Evolutionary conservation across 2,888 invertebrate species (phyloP).

Genomic region (Nebria salina): DNA sequence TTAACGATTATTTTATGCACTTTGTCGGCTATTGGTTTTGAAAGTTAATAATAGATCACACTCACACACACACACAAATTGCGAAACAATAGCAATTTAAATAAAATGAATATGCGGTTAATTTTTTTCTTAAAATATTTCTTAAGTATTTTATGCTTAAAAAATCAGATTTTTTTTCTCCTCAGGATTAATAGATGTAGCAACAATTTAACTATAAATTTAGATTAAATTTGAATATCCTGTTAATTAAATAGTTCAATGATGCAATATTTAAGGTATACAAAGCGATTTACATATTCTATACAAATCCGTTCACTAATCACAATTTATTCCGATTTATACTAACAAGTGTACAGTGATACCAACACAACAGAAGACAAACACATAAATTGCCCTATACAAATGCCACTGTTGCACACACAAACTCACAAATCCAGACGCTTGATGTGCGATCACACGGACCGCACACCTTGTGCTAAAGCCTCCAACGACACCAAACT

Average conservation of each 20-base stretch:
- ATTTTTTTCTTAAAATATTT: too few relatives aligned
- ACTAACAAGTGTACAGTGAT: constrained; percentile 1
- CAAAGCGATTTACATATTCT: background rate
- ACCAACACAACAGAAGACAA: background rate
- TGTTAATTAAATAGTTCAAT: background rate
- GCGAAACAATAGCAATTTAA: background rate
- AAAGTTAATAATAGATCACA: background rate
- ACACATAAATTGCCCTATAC: background rate
- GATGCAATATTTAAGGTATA: background rate
- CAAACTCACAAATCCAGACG: background rate
- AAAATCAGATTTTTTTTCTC: too few relatives aligned
- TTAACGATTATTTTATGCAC: constrained; percentile 1
- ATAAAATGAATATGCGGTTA: too few relatives aligned
- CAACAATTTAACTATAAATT: background rate
- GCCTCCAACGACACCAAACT: background rate
- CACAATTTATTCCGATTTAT: background rate
- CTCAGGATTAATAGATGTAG: too few relatives aligned
- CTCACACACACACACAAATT: background rate
- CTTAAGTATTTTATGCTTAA: too few relatives aligned
- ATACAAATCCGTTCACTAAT: background rate
- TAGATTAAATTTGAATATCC: background rate
- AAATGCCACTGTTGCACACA: background rate
- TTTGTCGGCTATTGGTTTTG: background rate
- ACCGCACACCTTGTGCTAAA: background rate
- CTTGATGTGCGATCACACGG: background rate